phyloP scores from a whole-genome alignment of 2,888 invertebrate genomes.

The Fragum fragum region DNA sequence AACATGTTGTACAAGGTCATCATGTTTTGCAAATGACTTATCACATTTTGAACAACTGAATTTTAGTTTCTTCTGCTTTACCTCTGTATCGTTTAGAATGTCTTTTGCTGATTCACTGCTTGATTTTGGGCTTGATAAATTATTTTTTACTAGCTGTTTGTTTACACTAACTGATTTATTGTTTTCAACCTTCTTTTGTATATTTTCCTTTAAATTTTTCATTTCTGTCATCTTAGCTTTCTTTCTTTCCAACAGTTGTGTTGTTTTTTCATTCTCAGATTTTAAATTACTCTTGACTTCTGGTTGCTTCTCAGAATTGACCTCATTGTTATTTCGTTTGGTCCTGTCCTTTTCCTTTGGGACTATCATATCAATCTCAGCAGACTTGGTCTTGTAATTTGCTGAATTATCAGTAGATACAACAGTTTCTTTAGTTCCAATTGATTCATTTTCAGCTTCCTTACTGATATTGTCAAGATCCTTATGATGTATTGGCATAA shows the following conservation, averaged over 20 bases:
- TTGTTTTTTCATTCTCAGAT: not conserved
- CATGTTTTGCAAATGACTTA: constrained; percentile 49
- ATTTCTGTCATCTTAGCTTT: constrained; percentile 3
- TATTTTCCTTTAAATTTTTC: constrained; percentile 31
- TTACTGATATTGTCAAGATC: not conserved
- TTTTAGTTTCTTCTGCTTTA: constrained; percentile 32
- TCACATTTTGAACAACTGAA: constrained; percentile 59
- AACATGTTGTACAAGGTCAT: constrained; percentile 50
- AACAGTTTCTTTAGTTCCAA: not conserved
- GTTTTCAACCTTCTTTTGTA: constrained; percentile 12
- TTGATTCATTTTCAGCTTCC: not conserved
- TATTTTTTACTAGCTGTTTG: not conserved
- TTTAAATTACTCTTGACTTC: not conserved
- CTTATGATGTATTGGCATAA: no score
- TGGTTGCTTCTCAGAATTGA: not conserved
- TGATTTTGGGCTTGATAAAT: not conserved
- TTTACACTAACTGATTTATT: not conserved
- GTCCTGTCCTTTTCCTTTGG: no score
- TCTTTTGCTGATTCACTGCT: not conserved
- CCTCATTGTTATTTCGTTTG: not conserved
- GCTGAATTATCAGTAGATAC: not conserved
- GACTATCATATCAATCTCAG: no score
- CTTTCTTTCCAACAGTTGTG: not conserved
- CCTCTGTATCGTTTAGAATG: not conserved
- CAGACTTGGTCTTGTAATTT: not conserved